phyloP scores from a whole-genome alignment of 2,888 invertebrate genomes.

The Autographa gamma region DNA sequence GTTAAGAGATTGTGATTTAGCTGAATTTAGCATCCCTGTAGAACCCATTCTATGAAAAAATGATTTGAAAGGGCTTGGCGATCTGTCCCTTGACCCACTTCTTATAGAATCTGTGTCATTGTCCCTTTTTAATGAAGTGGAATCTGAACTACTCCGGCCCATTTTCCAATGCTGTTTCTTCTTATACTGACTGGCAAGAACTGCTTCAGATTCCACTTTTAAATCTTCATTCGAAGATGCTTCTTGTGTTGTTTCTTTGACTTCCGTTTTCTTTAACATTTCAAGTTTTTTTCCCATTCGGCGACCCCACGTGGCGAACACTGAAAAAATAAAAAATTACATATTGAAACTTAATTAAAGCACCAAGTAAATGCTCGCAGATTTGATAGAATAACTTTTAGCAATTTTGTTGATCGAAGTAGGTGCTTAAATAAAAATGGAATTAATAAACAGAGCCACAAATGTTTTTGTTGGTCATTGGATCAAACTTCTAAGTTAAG shows the following conservation, averaged over 20 bases:
- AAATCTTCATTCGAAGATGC: slow-evolving; percentile 70
- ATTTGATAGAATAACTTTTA: no score
- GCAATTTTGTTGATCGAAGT: no score
- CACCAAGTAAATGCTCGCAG: no score
- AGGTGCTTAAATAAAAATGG: no score
- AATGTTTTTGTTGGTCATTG: no score
- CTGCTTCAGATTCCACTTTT: slow-evolving; percentile 74
- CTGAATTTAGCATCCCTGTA: slow-evolving; percentile 92
- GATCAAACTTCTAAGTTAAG: no score
- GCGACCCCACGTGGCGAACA: slow-evolving; percentile 93
- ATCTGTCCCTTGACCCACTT: slow-evolving; percentile 87
- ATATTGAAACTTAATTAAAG: no score
- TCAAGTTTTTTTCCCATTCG: slow-evolving; percentile 94
- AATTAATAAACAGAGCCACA: no score
- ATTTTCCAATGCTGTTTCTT: slow-evolving; percentile 90
- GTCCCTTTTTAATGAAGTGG: slow-evolving; percentile 82
- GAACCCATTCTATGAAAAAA: slow-evolving; percentile 94
- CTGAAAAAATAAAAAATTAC: slow-evolving; percentile 72
- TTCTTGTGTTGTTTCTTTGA: slow-evolving; percentile 87
- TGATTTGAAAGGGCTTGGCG: slow-evolving; percentile 91
- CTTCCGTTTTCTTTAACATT: slow-evolving; percentile 91
- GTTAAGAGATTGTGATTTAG: slow-evolving; percentile 84
- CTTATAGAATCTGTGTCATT: slow-evolving; percentile 84
- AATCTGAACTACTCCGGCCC: slow-evolving; percentile 87
- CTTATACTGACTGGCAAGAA: slow-evolving; percentile 83